A percentile compares a stretch with the other conserved stretches of the same genome.
Conservation (phyloP, 2,113 vertebrate species). For the Elanoides forficatus region DNA sequence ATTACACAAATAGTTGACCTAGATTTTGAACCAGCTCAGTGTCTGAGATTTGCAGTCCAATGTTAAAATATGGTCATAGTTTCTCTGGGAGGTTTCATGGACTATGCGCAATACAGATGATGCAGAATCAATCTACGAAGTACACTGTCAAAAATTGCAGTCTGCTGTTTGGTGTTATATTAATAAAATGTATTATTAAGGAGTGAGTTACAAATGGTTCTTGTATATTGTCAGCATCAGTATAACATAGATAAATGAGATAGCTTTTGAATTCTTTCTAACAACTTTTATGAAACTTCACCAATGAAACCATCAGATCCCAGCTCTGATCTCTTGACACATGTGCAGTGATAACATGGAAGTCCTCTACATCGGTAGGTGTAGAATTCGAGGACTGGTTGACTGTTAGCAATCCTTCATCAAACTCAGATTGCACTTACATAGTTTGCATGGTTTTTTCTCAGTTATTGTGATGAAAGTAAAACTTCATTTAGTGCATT, state of each 20-base stretch:
- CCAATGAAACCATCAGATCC: neutral
- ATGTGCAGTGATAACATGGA: neutral
- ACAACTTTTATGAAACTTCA: neutral
- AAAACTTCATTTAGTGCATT: neutral
- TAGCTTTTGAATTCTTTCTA: neutral
- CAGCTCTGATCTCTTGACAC: neutral
- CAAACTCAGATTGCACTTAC: neutral
- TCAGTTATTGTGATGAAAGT: neutral
- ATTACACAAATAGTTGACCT: neutral
- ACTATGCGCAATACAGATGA: neutral
- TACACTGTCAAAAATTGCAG: neutral
- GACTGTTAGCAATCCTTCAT: neutral
- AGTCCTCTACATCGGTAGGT: neutral
- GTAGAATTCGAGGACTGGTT: neutral
- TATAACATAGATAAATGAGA: neutral
- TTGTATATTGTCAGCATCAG: neutral
- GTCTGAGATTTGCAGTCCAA: neutral
- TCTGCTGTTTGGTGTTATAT: neutral
- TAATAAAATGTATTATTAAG: neutral
- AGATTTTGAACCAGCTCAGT: neutral
- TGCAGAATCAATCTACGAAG: neutral
- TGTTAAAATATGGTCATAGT: neutral
- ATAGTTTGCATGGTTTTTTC: neutral
- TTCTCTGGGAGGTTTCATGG: neutral
- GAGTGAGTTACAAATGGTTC: neutral